phyloP scores from a whole-genome alignment of 2,797 vertebrate genomes.

The Erithacus rubecula region DNA sequence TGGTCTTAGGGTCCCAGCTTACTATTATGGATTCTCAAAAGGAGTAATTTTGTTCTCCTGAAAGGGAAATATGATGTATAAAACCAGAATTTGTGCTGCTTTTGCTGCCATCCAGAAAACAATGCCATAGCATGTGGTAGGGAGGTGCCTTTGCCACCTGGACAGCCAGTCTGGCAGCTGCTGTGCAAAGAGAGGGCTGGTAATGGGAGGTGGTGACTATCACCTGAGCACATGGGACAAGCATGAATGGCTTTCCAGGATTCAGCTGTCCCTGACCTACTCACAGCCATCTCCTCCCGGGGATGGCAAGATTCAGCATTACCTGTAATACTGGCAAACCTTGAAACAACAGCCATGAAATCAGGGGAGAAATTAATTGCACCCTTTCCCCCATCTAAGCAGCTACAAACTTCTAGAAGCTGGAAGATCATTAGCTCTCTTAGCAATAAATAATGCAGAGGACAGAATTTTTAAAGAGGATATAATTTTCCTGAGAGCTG shows the following conservation, averaged over 20 bases:
- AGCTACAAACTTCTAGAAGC: not conserved
- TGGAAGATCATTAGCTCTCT: not conserved
- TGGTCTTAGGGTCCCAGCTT: rapidly evolving
- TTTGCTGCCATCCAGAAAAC: not conserved
- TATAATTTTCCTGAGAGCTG: not conserved
- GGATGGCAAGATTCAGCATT: not conserved
- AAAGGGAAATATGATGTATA: not conserved
- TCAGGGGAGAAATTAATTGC: not conserved
- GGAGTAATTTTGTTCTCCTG: not conserved
- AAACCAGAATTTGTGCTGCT: not conserved
- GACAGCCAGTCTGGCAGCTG: not conserved
- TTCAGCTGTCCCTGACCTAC: not conserved
- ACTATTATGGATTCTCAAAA: not conserved
- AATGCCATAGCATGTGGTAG: not conserved
- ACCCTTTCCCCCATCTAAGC: not conserved
- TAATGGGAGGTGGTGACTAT: rapidly evolving
- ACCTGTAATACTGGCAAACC: not conserved
- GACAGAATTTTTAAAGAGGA: not conserved
- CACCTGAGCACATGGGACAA: not conserved
- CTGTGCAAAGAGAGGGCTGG: not conserved
- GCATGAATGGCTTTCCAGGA: not conserved
- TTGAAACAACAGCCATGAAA: not conserved
- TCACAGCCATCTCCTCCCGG: not conserved
- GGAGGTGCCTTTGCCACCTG: not conserved
- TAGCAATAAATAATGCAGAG: constrained; percentile 1